Evolutionary conservation across 2,888 invertebrate species (phyloP), one percentile per base, ranked within the genome.

Genomic region (Patella caerulea): DNA sequence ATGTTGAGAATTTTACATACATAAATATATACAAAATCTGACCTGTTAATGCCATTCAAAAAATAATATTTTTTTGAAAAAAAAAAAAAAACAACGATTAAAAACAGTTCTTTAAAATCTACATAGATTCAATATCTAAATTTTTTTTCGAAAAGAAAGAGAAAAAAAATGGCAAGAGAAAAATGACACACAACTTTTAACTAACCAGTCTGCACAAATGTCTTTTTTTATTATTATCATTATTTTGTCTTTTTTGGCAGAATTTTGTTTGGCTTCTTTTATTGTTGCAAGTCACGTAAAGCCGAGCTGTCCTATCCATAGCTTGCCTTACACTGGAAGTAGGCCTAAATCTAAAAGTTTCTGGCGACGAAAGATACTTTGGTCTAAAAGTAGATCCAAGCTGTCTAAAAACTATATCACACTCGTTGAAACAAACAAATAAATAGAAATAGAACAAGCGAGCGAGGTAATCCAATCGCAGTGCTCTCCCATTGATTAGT

Each of bases 61-160:
- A 45, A 45, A 45, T 45, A 45, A 45, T 45, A 54, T 56, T 12
- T 71, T 72, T 55, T 55, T 78, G 53, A n/a, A 70, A 45, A 19
- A 76, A 34, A n/a, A 70, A 45, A 19, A 76, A 34, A 14, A 17
- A 45, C 70, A 76, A 71, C 76, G 78, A 76, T 19, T 78, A 15
- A 17, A 56, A 54, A 71, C 71, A 75, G 34, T 75, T 34, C 71
- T 53, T 3, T 75, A 71, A 71, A 74, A 74, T 59, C 56, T 71
- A 29, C 71, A 71, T 7, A 71, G 29, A 71, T 29, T 29, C 24
- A 19, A 19, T 19, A 65, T 65, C 7, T 19, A 65, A 15, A 2
- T 19, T 24, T 34, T 29, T 29, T 29, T 24, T 12, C 34, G 71
- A 24, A 71, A 71, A 71, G 34, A 71, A 19, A 65, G 11, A 65